These are phyloP conservation scores for Apamea epomidion DNA, from an alignment of 2,888 invertebrate genomes.

Conservation along the genomic window DNA sequence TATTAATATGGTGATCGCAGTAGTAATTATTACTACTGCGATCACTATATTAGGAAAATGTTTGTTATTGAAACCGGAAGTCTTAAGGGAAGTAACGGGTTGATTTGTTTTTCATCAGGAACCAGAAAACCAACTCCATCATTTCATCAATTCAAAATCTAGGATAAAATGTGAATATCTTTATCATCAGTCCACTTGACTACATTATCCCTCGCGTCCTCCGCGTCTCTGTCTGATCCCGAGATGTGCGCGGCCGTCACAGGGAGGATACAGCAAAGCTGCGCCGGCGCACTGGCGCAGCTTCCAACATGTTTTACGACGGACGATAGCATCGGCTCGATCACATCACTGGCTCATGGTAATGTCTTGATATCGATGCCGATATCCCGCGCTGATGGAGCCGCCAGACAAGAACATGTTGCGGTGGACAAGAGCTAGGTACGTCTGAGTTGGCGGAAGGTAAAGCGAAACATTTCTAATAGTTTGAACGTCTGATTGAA, in stretches of 20 bases:
- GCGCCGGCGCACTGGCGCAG: conserved; percentile 42
- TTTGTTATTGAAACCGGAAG: too few species aligned
- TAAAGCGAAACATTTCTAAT: background rate
- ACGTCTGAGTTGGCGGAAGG: conserved; percentile 11
- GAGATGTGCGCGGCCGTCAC: conserved; percentile 30
- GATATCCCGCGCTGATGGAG: conserved; percentile 24
- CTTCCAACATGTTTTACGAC: conserved; percentile 63
- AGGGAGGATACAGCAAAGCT: conserved; percentile 28
- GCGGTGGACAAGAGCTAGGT: background rate
- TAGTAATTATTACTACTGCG: background rate
- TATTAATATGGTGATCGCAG: too few species aligned
- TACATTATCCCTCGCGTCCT: background rate
- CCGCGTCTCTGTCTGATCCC: conserved; percentile 1
- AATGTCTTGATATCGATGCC: conserved; percentile 60
- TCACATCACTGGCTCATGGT: conserved; percentile 59
- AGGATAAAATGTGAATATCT: background rate
- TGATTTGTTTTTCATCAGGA: background rate
- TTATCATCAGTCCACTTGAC: conserved; percentile 4
- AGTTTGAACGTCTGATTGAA: background rate
- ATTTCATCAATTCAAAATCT: background rate
- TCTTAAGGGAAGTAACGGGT: background rate
- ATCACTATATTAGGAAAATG: background rate
- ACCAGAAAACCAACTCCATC: background rate
- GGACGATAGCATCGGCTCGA: conserved; percentile 59
- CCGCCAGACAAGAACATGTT: conserved; percentile 17